phyloP scores from a whole-genome alignment of 2,888 invertebrate species.

The Meliscaeva auricollis region DNA sequence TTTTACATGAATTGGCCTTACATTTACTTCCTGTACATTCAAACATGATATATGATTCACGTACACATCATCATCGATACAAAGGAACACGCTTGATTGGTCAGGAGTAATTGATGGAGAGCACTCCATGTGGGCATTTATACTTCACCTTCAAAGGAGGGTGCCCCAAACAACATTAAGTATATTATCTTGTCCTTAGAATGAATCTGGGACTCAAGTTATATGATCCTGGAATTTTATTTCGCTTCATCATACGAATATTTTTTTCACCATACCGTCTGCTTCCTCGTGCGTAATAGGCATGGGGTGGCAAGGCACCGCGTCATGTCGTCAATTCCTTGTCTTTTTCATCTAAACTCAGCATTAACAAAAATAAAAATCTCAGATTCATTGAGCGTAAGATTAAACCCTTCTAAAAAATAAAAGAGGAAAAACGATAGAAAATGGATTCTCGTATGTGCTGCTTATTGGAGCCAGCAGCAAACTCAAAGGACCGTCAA shows the following conservation, averaged over 20 bases:
- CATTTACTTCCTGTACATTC: no score
- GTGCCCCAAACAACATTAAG: no score
- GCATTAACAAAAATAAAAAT: background rate
- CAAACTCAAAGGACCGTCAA: slow-evolving; percentile 35
- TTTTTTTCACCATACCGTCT: background rate
- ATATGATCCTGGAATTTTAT: slow-evolving; percentile 52
- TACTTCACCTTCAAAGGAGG: slow-evolving; percentile 17
- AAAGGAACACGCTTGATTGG: slow-evolving; percentile 65
- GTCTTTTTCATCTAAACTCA: slow-evolving; percentile 20
- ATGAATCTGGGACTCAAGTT: slow-evolving; percentile 33
- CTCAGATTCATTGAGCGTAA: slow-evolving; percentile 66
- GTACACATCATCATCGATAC: slow-evolving; percentile 45
- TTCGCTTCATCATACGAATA: slow-evolving; percentile 54
- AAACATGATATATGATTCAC: no score
- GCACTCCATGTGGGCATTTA: slow-evolving; percentile 17
- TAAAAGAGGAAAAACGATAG: slow-evolving; percentile 14
- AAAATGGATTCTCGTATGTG: slow-evolving; percentile 32
- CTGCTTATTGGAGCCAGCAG: background rate
- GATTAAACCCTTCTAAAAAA: slow-evolving; percentile 66
- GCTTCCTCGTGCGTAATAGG: slow-evolving; percentile 37
- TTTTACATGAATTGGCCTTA: no score
- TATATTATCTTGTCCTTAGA: slow-evolving; percentile 27
- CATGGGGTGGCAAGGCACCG: background rate
- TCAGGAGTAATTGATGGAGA: slow-evolving; percentile 67
- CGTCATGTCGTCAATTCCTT: slow-evolving; percentile 31